Conservation (phyloP, 2,888 invertebrate genomes). For the Bellardia bayeri region DNA sequence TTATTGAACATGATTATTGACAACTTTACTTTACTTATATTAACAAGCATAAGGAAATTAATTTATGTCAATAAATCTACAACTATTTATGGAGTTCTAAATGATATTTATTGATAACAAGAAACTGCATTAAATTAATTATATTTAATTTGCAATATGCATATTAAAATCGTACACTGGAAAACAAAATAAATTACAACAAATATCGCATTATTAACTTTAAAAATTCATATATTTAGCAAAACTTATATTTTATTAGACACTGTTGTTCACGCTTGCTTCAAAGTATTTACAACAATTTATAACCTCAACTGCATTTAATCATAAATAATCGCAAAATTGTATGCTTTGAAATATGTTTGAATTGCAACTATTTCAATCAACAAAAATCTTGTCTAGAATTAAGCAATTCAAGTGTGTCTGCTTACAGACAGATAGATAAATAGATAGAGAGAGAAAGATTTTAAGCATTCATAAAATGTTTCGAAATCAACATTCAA, state of each 20-base stretch:
- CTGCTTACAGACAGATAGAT: background rate
- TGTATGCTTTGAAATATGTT: conserved; percentile 27
- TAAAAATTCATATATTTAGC: background rate
- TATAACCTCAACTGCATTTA: conserved; percentile 22
- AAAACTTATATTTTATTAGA: background rate
- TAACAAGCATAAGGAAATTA: conserved; percentile 9
- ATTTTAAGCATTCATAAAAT: conserved; percentile 41
- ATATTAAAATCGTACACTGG: background rate
- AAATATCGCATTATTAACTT: background rate
- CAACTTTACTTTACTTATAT: background rate
- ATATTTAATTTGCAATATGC: conserved; percentile 33
- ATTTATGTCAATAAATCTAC: conserved; percentile 8
- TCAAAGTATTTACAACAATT: background rate
- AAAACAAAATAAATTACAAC: background rate
- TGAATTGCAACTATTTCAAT: conserved; percentile 29
- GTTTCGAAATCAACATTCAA: conserved; percentile 12
- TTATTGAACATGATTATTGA: conserved; percentile 31
- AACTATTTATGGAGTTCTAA: conserved; percentile 11
- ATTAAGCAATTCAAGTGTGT: conserved; percentile 35
- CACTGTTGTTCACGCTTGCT: background rate
- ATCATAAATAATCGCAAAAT: conserved; percentile 33
- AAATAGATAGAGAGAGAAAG: background rate
- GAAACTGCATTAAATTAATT: conserved; percentile 61
- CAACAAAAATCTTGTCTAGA: conserved; percentile 36
- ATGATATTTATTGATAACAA: conserved; percentile 49